Evolutionary conservation across 2,888 invertebrate species (phyloP).

Genomic region (Phyto melanocephala): DNA sequence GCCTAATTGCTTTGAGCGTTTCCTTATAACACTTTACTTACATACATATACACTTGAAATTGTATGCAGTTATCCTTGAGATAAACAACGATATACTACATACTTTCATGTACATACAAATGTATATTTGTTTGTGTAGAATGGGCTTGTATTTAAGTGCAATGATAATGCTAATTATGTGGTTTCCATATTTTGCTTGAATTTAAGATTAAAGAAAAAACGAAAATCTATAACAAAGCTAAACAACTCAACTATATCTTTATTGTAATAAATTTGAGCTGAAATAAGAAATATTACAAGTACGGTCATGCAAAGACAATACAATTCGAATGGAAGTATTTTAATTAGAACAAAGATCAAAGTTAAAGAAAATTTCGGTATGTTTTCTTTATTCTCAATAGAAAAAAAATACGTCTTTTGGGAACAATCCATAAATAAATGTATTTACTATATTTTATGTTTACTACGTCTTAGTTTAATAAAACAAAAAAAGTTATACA

Average conservation of each 20-base stretch:
- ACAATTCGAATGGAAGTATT: background rate
- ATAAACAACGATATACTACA: background rate
- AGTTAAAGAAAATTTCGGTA: background rate
- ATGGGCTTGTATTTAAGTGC: background rate
- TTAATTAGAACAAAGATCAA: background rate
- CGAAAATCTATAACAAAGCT: background rate
- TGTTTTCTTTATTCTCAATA: background rate
- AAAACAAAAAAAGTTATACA: background rate
- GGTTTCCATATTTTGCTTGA: background rate
- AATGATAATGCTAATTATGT: background rate
- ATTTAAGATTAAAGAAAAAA: slow-evolving; percentile 1
- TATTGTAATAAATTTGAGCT: background rate
- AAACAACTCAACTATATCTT: slow-evolving; percentile 1
- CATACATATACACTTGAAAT: slow-evolving; percentile 46
- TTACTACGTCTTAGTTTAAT: background rate
- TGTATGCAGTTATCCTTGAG: slow-evolving; percentile 37
- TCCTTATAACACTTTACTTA: slow-evolving; percentile 1
- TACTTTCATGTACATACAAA: background rate
- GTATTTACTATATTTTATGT: background rate
- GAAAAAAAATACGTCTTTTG: background rate
- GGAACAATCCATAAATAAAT: background rate
- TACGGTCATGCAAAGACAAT: background rate
- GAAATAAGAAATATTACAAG: background rate
- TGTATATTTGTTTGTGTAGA: background rate
- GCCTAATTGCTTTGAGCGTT: slow-evolving; percentile 1